Evolutionary conservation across 1,140 invertebrate genomes (phyloP), one percentile per base, ranked within the genome.

Genomic region (Araneus ventricosus): DNA sequence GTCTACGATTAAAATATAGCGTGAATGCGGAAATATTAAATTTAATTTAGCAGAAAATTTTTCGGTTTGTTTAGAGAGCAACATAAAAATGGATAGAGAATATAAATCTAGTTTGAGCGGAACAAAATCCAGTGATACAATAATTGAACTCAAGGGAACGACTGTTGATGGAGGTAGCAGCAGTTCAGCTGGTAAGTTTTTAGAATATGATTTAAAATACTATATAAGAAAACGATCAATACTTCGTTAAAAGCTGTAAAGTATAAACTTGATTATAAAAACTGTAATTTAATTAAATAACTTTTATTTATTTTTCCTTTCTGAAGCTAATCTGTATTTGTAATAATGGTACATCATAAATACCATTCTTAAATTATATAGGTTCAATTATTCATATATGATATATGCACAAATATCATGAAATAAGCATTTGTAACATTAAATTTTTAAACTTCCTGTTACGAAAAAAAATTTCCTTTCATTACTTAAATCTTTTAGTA

Each of bases 101-200:
- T 52, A 57, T 24, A 90, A 59, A 39, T 34, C 67, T 34, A 75
- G 67, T 30, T 34, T 90, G 27, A 45, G 61, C 8, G 70, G 67
- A 79, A 90, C 88, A 57, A 90, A 90, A 80, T 79, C 67, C 30
- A 90, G 88, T 90, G 88, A 90, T 59, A 90, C 88, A 37, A 75
- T 90, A 52, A 75, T 90, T 57, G 88, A 90, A 90, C 45, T 90
- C n/a, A 90, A 90, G 57, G 27, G 41, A 57, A 24, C 88, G n/a
- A 90, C 41, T 8, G 45, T 90, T 79, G 88, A 90, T 34, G 27
- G 41, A 30, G 80, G 88, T 80, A 57, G 63, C 30, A 70, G 39
- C 39, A 79, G n/a, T 90, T 79, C 85, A 84, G 52, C 87, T 37
- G 88, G 88, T 90, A 79, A 90, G 88, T 87, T 61, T 27, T 87